Conservation (phyloP, 2,888 invertebrate species). For the Clivina fossor region DNA sequence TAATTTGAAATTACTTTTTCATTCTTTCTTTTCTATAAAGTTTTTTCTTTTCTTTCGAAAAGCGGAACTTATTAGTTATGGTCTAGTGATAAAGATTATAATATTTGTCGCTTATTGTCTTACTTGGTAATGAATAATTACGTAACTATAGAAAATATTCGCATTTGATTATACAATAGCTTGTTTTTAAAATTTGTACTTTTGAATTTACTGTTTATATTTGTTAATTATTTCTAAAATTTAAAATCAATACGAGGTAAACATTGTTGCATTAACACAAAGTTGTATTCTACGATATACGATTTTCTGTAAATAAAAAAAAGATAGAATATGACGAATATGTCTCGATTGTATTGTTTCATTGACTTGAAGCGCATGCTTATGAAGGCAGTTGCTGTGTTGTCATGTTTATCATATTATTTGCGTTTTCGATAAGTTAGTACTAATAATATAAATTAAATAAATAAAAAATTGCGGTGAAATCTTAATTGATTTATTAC, state of each 20-base stretch:
- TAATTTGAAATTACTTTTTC: no score
- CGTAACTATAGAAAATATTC: background rate
- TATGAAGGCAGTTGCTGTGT: conserved; percentile 7
- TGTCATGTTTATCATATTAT: conserved; percentile 21
- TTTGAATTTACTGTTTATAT: conserved; percentile 4
- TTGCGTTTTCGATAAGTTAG: no score
- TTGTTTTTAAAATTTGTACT: background rate
- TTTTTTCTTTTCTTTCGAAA: conserved; percentile 27
- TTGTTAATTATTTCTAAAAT: conserved; percentile 23
- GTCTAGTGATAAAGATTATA: conserved; percentile 18
- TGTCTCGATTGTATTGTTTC: conserved; percentile 1
- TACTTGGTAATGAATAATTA: background rate
- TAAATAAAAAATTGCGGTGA: no score
- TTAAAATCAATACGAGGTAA: conserved; percentile 30
- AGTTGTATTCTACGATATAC: conserved; percentile 5
- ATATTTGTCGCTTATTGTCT: conserved; percentile 10
- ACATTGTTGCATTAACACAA: conserved; percentile 4
- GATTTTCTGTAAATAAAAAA: conserved; percentile 2
- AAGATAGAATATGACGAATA: conserved; percentile 16
- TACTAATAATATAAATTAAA: no score
- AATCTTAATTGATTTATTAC: no score
- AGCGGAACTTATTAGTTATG: conserved; percentile 30
- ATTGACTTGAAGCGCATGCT: conserved; percentile 15
- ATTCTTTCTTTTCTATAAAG: no score
- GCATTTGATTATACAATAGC: no score